A percentile compares a stretch with the other conserved stretches of the same genome.
These are phyloP conservation scores for Propsilocerus akamusi DNA, from an alignment of 1,140 invertebrate genomes.

Conservation along the genomic window DNA sequence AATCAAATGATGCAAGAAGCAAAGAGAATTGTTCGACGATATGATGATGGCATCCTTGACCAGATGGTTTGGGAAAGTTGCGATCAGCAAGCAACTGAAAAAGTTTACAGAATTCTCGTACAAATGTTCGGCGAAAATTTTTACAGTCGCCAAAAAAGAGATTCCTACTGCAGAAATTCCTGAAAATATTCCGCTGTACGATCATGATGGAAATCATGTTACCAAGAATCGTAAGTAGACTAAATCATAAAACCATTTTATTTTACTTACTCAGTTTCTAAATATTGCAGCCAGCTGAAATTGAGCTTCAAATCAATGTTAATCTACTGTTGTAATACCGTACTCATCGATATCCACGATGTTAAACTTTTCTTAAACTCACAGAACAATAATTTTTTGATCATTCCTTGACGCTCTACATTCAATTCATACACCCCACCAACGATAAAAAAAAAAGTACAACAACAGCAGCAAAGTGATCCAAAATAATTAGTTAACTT, in stretches of 20 bases:
- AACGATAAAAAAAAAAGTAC: neutral
- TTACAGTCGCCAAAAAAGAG: neutral
- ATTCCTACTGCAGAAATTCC: neutral
- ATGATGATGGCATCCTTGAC: neutral
- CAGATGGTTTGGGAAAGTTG: neutral
- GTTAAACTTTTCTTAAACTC: neutral
- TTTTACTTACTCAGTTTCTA: no score
- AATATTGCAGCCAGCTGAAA: slow-evolving; percentile 12
- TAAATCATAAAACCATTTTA: no score
- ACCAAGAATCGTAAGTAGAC: no score
- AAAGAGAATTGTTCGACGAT: neutral
- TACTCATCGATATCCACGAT: neutral
- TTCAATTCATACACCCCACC: neutral
- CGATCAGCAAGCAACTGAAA: neutral
- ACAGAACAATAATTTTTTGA: neutral
- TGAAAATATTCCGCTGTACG: neutral
- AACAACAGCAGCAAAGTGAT: neutral
- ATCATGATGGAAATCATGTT: neutral
- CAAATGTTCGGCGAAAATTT: neutral
- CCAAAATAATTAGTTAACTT: neutral
- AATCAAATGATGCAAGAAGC: neutral
- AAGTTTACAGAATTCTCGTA: neutral
- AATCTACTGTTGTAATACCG: slow-evolving; percentile 1
- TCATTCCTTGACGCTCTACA: no score
- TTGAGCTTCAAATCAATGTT: slow-evolving; percentile 4